Evolutionary conservation across 2,113 vertebrate species (phyloP).

Genomic region (Nettapus auritus): DNA sequence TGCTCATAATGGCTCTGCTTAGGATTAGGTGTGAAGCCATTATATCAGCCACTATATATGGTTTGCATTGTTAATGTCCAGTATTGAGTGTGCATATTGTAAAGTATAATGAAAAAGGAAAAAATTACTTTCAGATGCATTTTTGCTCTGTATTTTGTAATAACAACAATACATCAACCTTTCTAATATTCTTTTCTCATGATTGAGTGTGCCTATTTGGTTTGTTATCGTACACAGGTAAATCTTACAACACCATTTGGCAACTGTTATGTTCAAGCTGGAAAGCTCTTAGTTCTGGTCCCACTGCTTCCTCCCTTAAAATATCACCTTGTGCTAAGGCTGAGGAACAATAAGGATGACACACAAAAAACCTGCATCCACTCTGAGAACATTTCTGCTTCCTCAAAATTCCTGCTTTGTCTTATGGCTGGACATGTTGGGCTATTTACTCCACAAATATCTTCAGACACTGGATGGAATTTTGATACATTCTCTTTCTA

Average conservation of each 20-base stretch:
- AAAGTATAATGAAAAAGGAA: slow-evolving; percentile 64
- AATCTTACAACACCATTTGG: slow-evolving; percentile 58
- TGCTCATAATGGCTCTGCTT: slow-evolving; percentile 26
- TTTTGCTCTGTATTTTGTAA: slow-evolving; percentile 47
- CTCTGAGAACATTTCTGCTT: neutral
- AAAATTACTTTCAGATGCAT: slow-evolving; percentile 65
- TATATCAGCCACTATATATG: slow-evolving; percentile 1
- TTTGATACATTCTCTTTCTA: neutral
- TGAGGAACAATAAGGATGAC: neutral
- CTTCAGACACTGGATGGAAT: neutral
- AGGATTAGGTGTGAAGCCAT: slow-evolving; percentile 61
- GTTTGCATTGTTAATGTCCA: slow-evolving; percentile 54
- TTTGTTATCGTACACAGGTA: slow-evolving; percentile 43
- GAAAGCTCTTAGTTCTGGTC: slow-evolving; percentile 57
- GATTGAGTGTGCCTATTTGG: slow-evolving; percentile 50
- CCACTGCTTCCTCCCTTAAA: neutral
- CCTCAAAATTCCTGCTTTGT: slow-evolving; percentile 43
- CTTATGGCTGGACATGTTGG: neutral
- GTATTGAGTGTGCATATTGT: slow-evolving; percentile 59
- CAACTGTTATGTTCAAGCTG: slow-evolving; percentile 29
- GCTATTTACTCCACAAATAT: neutral
- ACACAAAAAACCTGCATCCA: neutral
- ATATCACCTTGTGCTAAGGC: neutral
- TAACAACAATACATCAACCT: slow-evolving; percentile 48
- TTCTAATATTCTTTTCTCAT: slow-evolving; percentile 38